phyloP scores from a whole-genome alignment of 2,797 vertebrate genomes.

The Adelosebastes latens region DNA sequence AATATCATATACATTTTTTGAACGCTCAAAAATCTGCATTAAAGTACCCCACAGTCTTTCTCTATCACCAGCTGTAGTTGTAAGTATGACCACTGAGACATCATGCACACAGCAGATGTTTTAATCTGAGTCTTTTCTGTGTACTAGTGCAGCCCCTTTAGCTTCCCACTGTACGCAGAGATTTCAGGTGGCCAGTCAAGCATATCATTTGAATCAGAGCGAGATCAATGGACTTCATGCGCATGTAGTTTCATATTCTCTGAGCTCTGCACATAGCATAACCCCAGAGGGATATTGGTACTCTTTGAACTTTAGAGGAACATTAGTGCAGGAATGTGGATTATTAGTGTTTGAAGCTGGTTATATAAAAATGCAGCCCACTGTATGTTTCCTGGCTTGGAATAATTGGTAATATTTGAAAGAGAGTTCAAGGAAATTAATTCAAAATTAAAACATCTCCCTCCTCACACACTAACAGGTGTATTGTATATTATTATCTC shows the following conservation, averaged over 20 bases:
- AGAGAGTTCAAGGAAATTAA: background rate
- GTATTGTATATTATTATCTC: background rate
- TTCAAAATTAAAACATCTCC: background rate
- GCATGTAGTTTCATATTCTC: constrained; percentile 39
- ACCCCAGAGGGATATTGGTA: constrained; percentile 23
- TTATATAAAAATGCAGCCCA: constrained; percentile 46
- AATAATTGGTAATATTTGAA: background rate
- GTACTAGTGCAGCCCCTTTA: background rate
- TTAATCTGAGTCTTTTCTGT: constrained; percentile 1
- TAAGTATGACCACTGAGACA: background rate
- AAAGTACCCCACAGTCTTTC: background rate
- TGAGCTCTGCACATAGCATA: constrained; percentile 25
- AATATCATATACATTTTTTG: background rate
- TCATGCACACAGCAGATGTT: constrained; percentile 20
- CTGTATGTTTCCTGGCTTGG: background rate
- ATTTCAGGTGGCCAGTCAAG: constrained; percentile 44
- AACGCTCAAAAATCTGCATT: background rate
- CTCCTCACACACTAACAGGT: background rate
- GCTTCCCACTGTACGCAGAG: constrained; percentile 19
- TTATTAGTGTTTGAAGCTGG: constrained; percentile 43
- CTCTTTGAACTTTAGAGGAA: constrained; percentile 47
- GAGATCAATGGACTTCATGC: constrained; percentile 41
- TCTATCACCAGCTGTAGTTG: background rate
- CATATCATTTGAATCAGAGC: constrained; percentile 47
- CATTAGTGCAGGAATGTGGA: constrained; percentile 37